Conservation (phyloP, 2,113 vertebrate species). For the Hypanus sabinus region DNA sequence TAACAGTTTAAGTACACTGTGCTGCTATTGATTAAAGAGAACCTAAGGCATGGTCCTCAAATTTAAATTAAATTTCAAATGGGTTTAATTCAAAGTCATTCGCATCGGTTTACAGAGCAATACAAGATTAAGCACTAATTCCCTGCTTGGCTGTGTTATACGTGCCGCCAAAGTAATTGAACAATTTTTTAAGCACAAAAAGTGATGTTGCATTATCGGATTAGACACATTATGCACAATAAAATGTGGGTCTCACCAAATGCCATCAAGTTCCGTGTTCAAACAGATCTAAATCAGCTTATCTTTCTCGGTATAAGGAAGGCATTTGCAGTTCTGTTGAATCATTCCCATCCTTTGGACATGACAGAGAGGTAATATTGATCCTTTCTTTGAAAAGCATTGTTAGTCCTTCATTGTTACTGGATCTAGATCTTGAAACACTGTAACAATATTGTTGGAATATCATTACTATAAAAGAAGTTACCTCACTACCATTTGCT, state of each 20-base stretch:
- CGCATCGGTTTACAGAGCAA: background rate
- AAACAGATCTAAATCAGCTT: background rate
- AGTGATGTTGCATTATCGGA: background rate
- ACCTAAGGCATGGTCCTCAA: background rate
- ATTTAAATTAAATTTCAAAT: slow-evolving; percentile 17
- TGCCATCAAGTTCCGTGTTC: background rate
- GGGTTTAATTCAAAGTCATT: background rate
- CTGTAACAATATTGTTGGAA: too few species aligned
- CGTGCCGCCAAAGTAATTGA: background rate
- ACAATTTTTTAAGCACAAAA: background rate
- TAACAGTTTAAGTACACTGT: background rate
- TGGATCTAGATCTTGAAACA: too few species aligned
- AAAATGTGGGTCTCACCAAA: background rate
- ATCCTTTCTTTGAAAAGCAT: too few species aligned
- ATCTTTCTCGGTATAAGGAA: too few species aligned
- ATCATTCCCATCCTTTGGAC: too few species aligned
- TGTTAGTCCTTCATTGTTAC: too few species aligned
- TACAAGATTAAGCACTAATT: background rate
- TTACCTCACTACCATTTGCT: too few species aligned
- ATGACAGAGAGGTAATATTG: too few species aligned
- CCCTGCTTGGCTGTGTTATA: background rate
- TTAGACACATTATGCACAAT: background rate
- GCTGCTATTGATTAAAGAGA: background rate
- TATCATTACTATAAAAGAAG: too few species aligned
- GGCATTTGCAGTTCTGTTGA: background rate